Evolutionary conservation across 2,797 vertebrate species (phyloP).

Genomic region (Mus spretus): DNA sequence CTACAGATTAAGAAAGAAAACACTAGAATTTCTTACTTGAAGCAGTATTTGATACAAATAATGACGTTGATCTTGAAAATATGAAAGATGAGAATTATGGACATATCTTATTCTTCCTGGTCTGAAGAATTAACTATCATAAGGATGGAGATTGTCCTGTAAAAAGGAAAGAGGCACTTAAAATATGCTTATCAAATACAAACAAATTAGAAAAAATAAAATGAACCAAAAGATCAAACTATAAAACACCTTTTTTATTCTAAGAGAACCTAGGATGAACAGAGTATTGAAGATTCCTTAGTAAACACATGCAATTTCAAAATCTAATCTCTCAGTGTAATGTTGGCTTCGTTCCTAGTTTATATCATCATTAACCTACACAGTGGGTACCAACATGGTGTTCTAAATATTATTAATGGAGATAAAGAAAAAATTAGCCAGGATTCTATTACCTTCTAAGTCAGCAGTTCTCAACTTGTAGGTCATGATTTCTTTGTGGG

Average conservation of each 20-base stretch:
- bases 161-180: background rate
- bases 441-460: background rate
- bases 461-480: background rate
- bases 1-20: constrained; percentile 2
- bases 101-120: constrained; percentile 36
- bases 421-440: background rate
- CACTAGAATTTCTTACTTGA: constrained; percentile 21
- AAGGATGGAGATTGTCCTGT: background rate
- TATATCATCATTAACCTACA: background rate
- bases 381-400: background rate
- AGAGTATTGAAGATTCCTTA: constrained; percentile 33
- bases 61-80: background rate
- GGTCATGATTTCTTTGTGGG: background rate
- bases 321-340: background rate
- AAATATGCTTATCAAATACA: constrained; percentile 35
- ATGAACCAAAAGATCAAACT: background rate
- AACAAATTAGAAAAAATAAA: background rate
- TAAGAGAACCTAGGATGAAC: constrained; percentile 12
- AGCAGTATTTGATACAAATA: constrained; percentile 16
- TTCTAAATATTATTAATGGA: constrained; percentile 43
- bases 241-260: background rate
- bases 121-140: constrained; percentile 51
- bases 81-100: constrained; percentile 1
- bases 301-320: background rate
- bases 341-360: constrained; percentile 13